phyloP scores from a whole-genome alignment of 2,113 vertebrate species.

The Malurus alboscapulatus region DNA sequence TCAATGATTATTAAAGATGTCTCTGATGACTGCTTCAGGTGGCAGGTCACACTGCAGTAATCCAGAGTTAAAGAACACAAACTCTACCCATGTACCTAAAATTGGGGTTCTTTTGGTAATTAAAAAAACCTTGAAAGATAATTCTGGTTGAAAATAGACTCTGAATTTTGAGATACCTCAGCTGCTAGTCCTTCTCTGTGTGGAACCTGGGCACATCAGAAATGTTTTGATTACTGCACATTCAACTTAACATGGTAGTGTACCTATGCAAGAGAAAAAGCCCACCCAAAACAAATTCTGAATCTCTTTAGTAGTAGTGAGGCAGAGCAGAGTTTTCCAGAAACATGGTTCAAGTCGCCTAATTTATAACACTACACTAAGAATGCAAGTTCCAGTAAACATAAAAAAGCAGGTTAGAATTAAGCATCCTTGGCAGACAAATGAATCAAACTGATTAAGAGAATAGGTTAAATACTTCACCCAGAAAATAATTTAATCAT shows the following conservation, averaged over 20 bases:
- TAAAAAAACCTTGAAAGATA: background rate
- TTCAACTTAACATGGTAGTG: background rate
- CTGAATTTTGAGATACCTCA: background rate
- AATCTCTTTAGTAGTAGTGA: background rate
- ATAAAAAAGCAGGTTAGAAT: background rate
- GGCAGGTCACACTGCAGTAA: background rate
- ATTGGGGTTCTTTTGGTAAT: background rate
- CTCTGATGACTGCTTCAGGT: background rate
- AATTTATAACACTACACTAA: background rate
- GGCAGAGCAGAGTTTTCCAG: background rate
- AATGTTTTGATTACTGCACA: background rate
- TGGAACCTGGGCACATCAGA: background rate
- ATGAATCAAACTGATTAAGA: background rate
- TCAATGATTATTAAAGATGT: background rate
- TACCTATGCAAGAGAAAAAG: background rate
- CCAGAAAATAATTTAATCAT: background rate
- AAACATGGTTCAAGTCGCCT: accelerated
- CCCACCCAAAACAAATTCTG: background rate
- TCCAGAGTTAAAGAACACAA: background rate
- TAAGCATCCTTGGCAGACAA: background rate
- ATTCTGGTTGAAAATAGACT: background rate
- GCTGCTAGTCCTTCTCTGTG: background rate
- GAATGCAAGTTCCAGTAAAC: background rate
- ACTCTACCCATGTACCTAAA: background rate
- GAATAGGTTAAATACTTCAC: background rate